Conservation (phyloP, 2,113 vertebrate genomes). For the Chloebia gouldiae region DNA sequence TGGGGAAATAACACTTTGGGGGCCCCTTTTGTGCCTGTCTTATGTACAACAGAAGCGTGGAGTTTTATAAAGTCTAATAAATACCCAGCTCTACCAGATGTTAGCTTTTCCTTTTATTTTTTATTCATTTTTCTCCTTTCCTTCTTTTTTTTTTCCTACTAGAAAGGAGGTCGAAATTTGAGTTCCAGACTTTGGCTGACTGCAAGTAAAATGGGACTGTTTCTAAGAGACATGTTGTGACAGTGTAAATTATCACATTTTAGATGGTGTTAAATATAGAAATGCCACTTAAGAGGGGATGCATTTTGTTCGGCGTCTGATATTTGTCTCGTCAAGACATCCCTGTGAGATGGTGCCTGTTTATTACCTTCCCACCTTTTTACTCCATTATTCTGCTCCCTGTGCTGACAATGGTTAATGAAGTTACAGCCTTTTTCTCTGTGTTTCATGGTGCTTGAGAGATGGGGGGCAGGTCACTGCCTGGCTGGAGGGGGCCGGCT, state of each 20-base stretch:
- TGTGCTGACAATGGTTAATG: background rate
- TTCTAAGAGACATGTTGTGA: conserved; percentile 56
- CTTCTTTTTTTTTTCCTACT: background rate
- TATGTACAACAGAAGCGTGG: conserved; percentile 57
- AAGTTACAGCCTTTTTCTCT: background rate
- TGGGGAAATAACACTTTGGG: conserved; percentile 69
- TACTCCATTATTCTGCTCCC: background rate
- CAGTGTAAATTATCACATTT: conserved; percentile 52
- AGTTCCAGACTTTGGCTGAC: conserved; percentile 19
- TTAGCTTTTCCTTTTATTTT: conserved; percentile 1
- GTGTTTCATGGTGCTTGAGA: background rate
- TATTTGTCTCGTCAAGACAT: conserved; percentile 33
- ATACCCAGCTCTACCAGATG: conserved; percentile 63
- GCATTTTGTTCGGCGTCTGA: background rate
- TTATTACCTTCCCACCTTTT: conserved; percentile 12
- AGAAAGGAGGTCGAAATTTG: conserved; percentile 37
- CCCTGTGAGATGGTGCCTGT: conserved; percentile 2
- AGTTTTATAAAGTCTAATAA: conserved; percentile 68
- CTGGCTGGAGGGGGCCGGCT: background rate
- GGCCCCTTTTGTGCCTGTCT: conserved; percentile 63
- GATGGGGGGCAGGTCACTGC: background rate
- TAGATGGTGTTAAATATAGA: conserved; percentile 39
- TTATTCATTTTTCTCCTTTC: background rate
- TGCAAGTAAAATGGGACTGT: conserved; percentile 40
- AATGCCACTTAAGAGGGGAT: conserved; percentile 43